Evolutionary conservation across 2,888 invertebrate species (phyloP), one percentile per base, ranked within the genome.

Genomic region (Drosophila hamatofila): DNA sequence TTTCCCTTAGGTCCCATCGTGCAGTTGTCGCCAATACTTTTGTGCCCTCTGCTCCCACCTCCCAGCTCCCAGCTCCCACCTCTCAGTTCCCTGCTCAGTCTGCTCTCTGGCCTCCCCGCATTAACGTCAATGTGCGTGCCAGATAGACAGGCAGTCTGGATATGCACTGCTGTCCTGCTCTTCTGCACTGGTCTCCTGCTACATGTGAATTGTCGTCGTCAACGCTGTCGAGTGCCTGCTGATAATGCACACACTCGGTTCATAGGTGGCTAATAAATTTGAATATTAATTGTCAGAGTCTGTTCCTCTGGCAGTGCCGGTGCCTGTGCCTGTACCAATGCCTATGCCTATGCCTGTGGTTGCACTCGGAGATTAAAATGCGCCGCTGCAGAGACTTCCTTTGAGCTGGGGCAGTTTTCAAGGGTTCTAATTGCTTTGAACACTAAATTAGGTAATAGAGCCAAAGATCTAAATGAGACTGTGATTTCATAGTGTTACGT

Each of bases 231-330:
- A 83, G 84, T 67, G 89, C 75, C 89, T 87, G 90, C 90, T 82
- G 88, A 91, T 91, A 91, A 91, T 91, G 91, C 91, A 91, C 91
- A 90, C 91, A 89, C 86, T 86, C 82, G 81, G 92, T 89, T 91
- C 91, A 91, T 85, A 91, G 90, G 91, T 92, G 91, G 88, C 91
- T 88, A 91, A 91, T 91, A 91, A 91, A 91, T 91, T 91, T 91
- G 91, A 91, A 91, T 91, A 91, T 91, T 91, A 91, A 91, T 91
- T 91, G 89, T 89, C 91, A 79, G 81, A 76, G 89, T 86, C 81
- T 81, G 80, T 72, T 66, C 64, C 67, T 66, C 71, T 68, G 59
- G 51, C 25, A 3, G 25, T 75, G 83, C 81, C 81, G 80, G 77
- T 63, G 72, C 62, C 68, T 72, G 55, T 58, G 76, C 42, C 68